Conservation (phyloP, 1,140 invertebrate species). For the Bicyclus anynana region DNA sequence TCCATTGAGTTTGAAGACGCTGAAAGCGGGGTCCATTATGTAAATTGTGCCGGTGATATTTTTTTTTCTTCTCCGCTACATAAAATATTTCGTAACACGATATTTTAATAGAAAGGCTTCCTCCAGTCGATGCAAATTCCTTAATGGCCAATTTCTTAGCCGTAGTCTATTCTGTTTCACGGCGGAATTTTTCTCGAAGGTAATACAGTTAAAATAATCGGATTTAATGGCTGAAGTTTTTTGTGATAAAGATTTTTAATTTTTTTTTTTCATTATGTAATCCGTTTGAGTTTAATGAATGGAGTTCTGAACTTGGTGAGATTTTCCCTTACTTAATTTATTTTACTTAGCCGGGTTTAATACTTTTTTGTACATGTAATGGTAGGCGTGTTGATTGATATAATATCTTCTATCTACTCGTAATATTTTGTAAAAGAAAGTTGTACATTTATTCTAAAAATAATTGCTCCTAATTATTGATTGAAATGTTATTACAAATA, state of each 20-base stretch:
- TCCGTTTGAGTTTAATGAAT: not conserved
- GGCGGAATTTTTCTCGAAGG: conserved; percentile 8
- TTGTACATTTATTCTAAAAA: no score
- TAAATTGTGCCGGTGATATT: conserved; percentile 47
- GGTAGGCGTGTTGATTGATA: no score
- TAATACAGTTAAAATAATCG: conserved; percentile 23
- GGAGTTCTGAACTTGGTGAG: not conserved
- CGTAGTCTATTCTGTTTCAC: conserved; percentile 15
- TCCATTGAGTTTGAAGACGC: conserved; percentile 34
- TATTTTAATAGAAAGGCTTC: conserved; percentile 39
- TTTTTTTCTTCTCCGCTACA: conserved; percentile 22
- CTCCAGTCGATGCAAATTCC: conserved; percentile 32
- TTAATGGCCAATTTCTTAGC: conserved; percentile 29
- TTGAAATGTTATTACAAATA: no score
- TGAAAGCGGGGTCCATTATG: conserved; percentile 43
- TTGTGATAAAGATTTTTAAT: conserved; percentile 11
- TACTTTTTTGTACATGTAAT: not conserved
- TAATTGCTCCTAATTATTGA: no score
- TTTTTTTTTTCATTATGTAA: not conserved
- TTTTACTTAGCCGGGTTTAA: not conserved
- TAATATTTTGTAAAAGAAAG: no score
- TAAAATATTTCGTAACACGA: conserved; percentile 39
- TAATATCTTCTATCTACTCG: no score
- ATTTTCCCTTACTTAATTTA: not conserved
- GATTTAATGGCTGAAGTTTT: conserved; percentile 13